Conservation (phyloP, 2,888 invertebrate genomes). For the Napeogenes inachia region DNA sequence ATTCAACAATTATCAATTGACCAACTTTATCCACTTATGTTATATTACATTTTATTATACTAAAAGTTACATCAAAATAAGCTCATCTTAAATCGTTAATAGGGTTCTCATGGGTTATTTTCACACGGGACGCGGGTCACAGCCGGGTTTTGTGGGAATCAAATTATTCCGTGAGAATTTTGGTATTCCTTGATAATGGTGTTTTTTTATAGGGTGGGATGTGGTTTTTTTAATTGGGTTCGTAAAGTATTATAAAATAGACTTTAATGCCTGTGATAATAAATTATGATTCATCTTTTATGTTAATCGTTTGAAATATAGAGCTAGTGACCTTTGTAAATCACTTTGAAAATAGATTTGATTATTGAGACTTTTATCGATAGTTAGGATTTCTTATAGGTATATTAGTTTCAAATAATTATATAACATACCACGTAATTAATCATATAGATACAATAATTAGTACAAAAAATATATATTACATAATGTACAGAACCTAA, state of each 20-base stretch:
- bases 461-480: too few relatives aligned
- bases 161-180: conserved; percentile 42
- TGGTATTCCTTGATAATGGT: conserved; percentile 5
- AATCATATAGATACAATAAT: too few relatives aligned
- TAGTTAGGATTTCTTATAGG: too few relatives aligned
- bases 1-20: neutral
- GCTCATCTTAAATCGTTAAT: neutral
- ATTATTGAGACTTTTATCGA: too few relatives aligned
- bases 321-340: too few relatives aligned
- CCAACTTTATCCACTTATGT: neutral
- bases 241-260: neutral
- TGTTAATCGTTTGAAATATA: too few relatives aligned
- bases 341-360: too few relatives aligned
- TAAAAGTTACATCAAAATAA: neutral
- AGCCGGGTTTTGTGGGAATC: conserved; percentile 39
- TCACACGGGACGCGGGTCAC: neutral
- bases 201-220: conserved; percentile 4
- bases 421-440: too few relatives aligned
- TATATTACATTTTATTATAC: neutral
- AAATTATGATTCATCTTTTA: too few relatives aligned
- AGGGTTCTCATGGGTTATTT: neutral
- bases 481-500: too few relatives aligned
- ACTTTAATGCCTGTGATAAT: neutral
- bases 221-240: neutral
- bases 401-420: too few relatives aligned